Conservation (phyloP, 2,113 vertebrate genomes). For the Psophia crepitans region DNA sequence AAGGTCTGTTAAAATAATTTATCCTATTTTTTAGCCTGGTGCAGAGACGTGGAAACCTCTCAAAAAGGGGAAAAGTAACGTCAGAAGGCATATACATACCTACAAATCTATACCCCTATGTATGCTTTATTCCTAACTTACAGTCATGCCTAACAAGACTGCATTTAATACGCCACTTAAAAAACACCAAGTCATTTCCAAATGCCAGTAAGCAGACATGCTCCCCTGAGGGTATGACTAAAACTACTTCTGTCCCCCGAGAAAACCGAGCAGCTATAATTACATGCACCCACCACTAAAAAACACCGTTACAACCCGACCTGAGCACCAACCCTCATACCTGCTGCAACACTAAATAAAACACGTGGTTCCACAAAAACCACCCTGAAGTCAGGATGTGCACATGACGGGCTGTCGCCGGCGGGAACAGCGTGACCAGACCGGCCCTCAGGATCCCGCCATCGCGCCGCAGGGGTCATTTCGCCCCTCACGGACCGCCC, state of each 20-base stretch:
- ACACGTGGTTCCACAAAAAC: background rate
- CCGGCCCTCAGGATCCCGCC: background rate
- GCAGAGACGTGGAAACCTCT: background rate
- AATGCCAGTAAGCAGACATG: accelerated
- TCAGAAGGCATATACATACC: background rate
- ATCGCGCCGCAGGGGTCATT: background rate
- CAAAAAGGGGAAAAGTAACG: background rate
- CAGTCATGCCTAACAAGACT: background rate
- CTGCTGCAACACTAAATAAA: background rate
- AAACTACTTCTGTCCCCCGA: background rate
- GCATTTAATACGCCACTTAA: background rate
- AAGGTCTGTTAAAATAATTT: background rate
- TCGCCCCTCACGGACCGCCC: background rate
- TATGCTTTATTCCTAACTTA: background rate
- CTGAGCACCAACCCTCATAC: background rate
- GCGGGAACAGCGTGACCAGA: background rate
- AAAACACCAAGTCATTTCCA: background rate
- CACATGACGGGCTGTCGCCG: accelerated
- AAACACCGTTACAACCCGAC: background rate
- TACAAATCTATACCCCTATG: background rate
- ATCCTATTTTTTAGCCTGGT: background rate
- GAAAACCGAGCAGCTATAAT: accelerated
- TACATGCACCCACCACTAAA: accelerated
- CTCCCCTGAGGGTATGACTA: background rate
- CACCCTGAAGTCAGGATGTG: background rate